A percentile compares a stretch with the other conserved stretches of the same genome.
Evolutionary conservation across 2,888 invertebrate species (phyloP).

Genomic region (Drosophila rellima): DNA sequence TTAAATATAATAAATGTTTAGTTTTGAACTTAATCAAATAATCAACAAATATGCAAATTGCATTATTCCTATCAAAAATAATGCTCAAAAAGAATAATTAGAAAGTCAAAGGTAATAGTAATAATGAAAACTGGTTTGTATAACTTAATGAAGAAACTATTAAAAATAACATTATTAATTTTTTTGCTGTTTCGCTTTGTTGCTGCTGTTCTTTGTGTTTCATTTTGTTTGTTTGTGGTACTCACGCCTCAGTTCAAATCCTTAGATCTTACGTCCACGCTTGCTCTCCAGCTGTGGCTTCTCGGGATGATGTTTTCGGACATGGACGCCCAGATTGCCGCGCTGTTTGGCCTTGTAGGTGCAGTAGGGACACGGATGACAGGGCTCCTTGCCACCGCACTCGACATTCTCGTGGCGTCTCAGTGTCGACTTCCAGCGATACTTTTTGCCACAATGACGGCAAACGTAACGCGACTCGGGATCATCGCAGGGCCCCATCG

Average conservation of each 20-base stretch:
- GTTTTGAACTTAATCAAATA: conserved; percentile 72
- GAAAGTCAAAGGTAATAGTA: conserved; percentile 37
- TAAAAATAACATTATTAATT: not conserved
- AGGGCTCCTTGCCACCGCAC: conserved; percentile 93
- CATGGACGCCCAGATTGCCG: conserved; percentile 93
- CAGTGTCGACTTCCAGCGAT: conserved; percentile 94
- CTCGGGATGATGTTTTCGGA: conserved; percentile 90
- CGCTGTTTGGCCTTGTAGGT: conserved; percentile 92
- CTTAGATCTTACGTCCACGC: conserved; percentile 84
- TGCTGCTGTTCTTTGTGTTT: conserved; percentile 31
- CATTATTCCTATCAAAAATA: conserved; percentile 45
- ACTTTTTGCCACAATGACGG: conserved; percentile 93
- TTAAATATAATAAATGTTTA: conserved; percentile 21
- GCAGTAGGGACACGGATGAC: conserved; percentile 93
- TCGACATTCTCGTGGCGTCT: conserved; percentile 93
- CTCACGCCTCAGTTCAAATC: conserved; percentile 33
- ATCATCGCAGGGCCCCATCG: conserved; percentile 85
- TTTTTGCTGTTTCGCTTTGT: conserved; percentile 19
- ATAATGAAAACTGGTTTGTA: conserved; percentile 61
- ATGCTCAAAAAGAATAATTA: conserved; percentile 34
- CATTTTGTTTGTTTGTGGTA: conserved; percentile 26
- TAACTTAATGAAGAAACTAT: conserved; percentile 34
- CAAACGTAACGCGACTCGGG: conserved; percentile 90
- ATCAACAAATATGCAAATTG: conserved; percentile 71
- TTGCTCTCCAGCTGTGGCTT: conserved; percentile 85